Conservation (phyloP, 2,888 invertebrate species). For the Yponomeuta cagnagella region DNA sequence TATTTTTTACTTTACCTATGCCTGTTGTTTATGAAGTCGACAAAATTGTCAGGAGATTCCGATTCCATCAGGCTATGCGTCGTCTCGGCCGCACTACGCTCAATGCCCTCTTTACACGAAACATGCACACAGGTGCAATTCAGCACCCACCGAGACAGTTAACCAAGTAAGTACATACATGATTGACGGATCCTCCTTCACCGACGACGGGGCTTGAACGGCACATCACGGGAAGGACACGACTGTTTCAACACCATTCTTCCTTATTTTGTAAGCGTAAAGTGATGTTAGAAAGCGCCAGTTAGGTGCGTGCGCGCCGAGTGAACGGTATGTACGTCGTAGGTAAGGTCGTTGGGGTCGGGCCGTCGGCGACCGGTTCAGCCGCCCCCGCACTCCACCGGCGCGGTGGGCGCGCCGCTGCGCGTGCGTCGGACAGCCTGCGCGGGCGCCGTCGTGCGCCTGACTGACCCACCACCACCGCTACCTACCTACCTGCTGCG, state of each 20-base stretch:
- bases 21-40: not conserved
- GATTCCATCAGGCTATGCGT: not conserved
- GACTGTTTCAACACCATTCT: not conserved
- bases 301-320: conserved; percentile 14
- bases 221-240: not conserved
- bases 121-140: not conserved
- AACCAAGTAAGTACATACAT: not conserved
- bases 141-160: not conserved
- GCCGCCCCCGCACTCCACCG: conserved; percentile 16
- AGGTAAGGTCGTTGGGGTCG: conserved; percentile 17
- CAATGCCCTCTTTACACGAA: not conserved
- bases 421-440: not conserved
- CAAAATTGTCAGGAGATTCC: not conserved
- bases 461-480: not conserved
- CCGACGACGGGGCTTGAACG: not conserved
- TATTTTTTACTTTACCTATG: too few relatives aligned
- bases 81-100: not conserved
- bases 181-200: not conserved
- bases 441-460: conserved; percentile 2
- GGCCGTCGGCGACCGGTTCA: conserved; percentile 12
- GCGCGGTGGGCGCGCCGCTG: not conserved
- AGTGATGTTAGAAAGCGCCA: conserved; percentile 6
- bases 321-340: conserved; percentile 17
- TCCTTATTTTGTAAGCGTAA: not conserved
- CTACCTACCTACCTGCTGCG: too few relatives aligned